Conservation (phyloP, 2,888 invertebrate species). For the Malacosoma neustria region DNA sequence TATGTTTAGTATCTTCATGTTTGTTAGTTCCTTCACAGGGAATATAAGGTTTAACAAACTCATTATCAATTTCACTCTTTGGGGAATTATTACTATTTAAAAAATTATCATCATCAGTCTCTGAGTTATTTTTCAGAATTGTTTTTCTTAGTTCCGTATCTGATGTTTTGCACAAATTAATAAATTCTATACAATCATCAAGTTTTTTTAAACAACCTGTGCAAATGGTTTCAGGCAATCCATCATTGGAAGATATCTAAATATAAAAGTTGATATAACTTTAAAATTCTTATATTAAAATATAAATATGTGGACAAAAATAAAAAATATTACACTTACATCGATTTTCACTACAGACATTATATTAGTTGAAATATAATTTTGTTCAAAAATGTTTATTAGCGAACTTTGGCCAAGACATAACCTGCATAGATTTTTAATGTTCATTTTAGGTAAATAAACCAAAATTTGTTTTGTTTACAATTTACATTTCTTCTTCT, state of each 20-base stretch:
- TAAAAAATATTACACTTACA: conserved; percentile 25
- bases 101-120: conserved; percentile 8
- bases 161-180: conserved; percentile 38
- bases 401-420: conserved; percentile 33
- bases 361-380: conserved; percentile 39
- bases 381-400: conserved; percentile 34
- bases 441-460: conserved; percentile 11
- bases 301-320: neutral
- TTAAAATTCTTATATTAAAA: neutral
- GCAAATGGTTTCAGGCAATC: conserved; percentile 47
- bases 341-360: conserved; percentile 43
- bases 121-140: conserved; percentile 12
- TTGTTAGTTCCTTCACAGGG: conserved; percentile 7
- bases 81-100: conserved; percentile 14
- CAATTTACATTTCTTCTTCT: too few species aligned
- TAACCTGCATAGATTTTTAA: conserved; percentile 34
- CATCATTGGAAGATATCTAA: conserved; percentile 51
- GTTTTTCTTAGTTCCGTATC: conserved; percentile 34
- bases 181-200: conserved; percentile 42
- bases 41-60: conserved; percentile 11
- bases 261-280: conserved; percentile 12
- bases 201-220: conserved; percentile 35
- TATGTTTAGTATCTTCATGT: conserved; percentile 10
- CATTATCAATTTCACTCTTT: conserved; percentile 21
- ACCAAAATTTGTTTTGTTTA: too few species aligned